Conservation (phyloP, 2,888 invertebrate species). For the Mechanitis mazaeus region DNA sequence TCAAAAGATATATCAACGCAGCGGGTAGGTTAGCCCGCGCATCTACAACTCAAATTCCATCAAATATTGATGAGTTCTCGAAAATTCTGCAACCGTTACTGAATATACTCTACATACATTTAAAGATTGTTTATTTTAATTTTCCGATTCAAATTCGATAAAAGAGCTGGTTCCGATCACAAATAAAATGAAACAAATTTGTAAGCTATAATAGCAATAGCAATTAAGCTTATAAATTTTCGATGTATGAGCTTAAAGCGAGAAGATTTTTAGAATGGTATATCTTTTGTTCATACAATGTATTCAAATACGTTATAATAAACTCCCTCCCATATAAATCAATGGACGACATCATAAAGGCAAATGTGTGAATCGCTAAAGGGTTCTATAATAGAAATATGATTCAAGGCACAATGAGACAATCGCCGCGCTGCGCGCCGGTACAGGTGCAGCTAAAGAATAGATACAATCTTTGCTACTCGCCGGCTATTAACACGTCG, state of each 20-base stretch:
- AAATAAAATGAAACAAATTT: no score
- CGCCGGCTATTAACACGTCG: conserved; percentile 31
- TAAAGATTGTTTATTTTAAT: conserved; percentile 3
- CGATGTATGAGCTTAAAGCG: no score
- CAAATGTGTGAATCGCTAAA: conserved; percentile 33
- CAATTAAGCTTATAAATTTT: no score
- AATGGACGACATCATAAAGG: conserved; percentile 21
- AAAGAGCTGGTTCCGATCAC: not conserved
- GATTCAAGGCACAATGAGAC: conserved; percentile 38
- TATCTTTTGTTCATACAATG: not conserved
- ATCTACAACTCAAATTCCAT: conserved; percentile 58
- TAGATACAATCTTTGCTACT: conserved; percentile 26
- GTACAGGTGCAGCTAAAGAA: conserved; percentile 37
- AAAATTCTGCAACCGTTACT: conserved; percentile 37
- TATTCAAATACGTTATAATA: not conserved
- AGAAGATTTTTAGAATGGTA: not conserved
- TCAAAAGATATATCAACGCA: conserved; percentile 38
- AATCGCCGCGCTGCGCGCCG: conserved; percentile 27
- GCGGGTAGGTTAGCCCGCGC: conserved; percentile 29
- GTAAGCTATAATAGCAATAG: no score
- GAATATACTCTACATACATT: conserved; percentile 46
- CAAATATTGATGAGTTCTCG: conserved; percentile 60
- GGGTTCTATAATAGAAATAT: conserved; percentile 39
- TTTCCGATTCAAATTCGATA: not conserved
- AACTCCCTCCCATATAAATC: conserved; percentile 29